phyloP scores from a whole-genome alignment of 2,888 invertebrate species.

The Pilophorus perplexus region DNA sequence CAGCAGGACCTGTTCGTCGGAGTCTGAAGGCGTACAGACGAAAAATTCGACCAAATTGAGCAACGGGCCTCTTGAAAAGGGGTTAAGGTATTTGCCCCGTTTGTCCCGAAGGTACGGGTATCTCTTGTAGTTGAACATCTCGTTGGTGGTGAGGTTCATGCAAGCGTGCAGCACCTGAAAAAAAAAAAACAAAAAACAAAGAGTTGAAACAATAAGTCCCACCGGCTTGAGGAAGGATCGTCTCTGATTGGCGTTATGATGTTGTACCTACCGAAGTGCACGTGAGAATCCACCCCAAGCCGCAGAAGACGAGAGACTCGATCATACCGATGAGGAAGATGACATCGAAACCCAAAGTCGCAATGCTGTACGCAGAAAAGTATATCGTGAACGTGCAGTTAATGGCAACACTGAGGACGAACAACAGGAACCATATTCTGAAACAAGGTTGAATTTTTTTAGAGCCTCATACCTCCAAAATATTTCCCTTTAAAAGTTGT shows the following conservation, averaged over 20 bases:
- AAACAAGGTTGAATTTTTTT: too few relatives aligned
- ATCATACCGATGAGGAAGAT: slow-evolving; percentile 80
- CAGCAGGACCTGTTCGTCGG: slow-evolving; percentile 59
- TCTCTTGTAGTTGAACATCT: slow-evolving; percentile 90
- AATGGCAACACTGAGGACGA: slow-evolving; percentile 82
- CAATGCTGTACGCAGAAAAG: slow-evolving; percentile 80
- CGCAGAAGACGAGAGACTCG: slow-evolving; percentile 80
- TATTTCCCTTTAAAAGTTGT: too few relatives aligned
- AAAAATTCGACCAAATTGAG: slow-evolving; percentile 88
- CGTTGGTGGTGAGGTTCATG: slow-evolving; percentile 91
- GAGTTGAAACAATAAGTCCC: too few relatives aligned
- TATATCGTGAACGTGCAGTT: slow-evolving; percentile 85
- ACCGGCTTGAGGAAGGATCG: too few relatives aligned
- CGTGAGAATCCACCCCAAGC: slow-evolving; percentile 81
- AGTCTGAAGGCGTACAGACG: slow-evolving; percentile 76
- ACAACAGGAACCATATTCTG: slow-evolving; percentile 89
- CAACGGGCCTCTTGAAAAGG: slow-evolving; percentile 84
- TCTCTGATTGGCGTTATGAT: too few relatives aligned
- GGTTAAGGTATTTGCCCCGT: slow-evolving; percentile 83
- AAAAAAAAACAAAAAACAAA: neutral
- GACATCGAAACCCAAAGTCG: slow-evolving; percentile 79
- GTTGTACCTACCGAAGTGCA: slow-evolving; percentile 73
- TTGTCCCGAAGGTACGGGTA: slow-evolving; percentile 87
- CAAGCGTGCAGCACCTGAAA: slow-evolving; percentile 81
- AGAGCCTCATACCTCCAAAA: too few relatives aligned